Conservation (phyloP, 2,113 vertebrate genomes). For the Gobiocypris rarus region DNA sequence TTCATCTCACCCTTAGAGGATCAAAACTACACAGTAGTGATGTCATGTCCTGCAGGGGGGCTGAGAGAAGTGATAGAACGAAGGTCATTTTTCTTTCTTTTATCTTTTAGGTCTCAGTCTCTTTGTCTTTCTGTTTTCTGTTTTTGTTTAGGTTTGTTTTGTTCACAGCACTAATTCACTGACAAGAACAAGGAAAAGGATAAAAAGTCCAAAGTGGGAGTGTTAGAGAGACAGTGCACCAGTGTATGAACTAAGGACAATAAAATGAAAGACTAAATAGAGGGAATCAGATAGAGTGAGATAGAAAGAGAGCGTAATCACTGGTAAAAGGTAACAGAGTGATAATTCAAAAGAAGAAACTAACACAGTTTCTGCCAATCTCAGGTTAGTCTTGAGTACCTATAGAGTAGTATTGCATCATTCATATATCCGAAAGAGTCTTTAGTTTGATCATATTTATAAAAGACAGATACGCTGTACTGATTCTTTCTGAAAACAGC, state of each 20-base stretch:
- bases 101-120: constrained; percentile 12
- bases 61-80: background rate
- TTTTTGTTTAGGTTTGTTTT: background rate
- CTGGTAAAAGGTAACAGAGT: background rate
- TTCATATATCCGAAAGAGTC: no score
- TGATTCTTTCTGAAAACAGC: no score
- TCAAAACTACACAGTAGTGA: constrained; percentile 42
- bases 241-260: background rate
- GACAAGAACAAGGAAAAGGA: constrained; percentile 19
- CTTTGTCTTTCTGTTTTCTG: constrained; percentile 30
- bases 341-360: background rate
- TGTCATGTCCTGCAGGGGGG: constrained; percentile 40
- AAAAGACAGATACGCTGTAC: no score
- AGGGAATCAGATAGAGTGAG: background rate
- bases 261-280: background rate
- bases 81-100: constrained; percentile 45
- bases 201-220: constrained; percentile 4
- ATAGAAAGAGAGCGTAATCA: background rate
- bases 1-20: constrained; percentile 43
- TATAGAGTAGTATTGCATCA: no score
- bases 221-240: background rate
- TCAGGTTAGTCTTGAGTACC: no score
- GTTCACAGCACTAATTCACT: background rate
- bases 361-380: background rate
- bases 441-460: no score